These are phyloP conservation scores for Pollachius pollachius DNA, from an alignment of 2,113 vertebrate genomes.

Conservation along the genomic window DNA sequence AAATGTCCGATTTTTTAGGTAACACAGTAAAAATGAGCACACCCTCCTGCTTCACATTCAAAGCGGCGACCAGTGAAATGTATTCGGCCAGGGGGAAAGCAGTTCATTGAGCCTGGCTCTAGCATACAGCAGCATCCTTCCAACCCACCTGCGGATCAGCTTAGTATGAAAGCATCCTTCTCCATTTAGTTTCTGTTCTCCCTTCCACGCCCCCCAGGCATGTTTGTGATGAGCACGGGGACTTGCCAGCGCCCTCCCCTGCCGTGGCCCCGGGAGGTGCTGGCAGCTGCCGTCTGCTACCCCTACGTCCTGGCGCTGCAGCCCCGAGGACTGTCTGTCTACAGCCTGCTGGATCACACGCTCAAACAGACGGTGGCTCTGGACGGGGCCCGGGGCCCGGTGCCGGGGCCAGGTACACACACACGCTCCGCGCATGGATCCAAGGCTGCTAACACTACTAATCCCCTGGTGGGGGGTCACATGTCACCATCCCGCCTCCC, in stretches of 20 bases:
- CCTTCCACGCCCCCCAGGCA: conserved; percentile 48
- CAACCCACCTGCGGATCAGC: too few species aligned
- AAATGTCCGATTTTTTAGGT: too few species aligned
- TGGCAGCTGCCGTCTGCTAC: conserved; percentile 57
- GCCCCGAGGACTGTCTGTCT: conserved; percentile 50
- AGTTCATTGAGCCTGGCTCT: too few species aligned
- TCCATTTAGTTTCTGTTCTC: not conserved
- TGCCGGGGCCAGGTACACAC: conserved; percentile 58
- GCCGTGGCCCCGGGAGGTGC: conserved; percentile 59
- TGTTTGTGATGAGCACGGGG: conserved; percentile 70
- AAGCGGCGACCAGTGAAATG: too few species aligned
- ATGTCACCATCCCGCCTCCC: too few species aligned
- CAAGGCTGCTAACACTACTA: too few species aligned
- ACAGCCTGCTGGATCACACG: conserved; percentile 69
- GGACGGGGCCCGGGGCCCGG: conserved; percentile 46
- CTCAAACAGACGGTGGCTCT: conserved; percentile 62
- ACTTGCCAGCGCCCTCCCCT: conserved; percentile 66
- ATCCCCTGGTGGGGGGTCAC: too few species aligned
- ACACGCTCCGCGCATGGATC: not conserved
- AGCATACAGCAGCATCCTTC: too few species aligned
- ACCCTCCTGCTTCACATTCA: too few species aligned
- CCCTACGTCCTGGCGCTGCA: conserved; percentile 63
- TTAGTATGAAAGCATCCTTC: too few species aligned
- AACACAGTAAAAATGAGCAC: too few species aligned
- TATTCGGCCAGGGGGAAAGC: too few species aligned